These are phyloP conservation scores for Saiga tatarica DNA, from an alignment of 2,113 vertebrate species.

Conservation along the genomic window DNA sequence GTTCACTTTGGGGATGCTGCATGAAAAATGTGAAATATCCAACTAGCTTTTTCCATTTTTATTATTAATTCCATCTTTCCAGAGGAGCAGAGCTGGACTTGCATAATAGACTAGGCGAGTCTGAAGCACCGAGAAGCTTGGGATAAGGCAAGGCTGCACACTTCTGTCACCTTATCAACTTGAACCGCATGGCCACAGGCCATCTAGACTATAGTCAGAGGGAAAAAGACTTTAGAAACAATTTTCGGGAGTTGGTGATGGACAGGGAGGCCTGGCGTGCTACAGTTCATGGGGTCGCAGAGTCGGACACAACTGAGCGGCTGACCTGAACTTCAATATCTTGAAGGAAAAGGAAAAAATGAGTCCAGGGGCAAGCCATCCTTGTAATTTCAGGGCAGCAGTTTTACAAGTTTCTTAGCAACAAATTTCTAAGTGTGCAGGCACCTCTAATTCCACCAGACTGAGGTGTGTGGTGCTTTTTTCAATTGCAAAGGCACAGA, in stretches of 20 bases:
- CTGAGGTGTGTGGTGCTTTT: conserved; percentile 7
- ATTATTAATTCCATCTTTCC: conserved; percentile 59
- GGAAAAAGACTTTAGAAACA: neutral
- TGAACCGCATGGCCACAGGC: neutral
- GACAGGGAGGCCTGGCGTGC: too few species aligned
- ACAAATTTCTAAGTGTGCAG: conserved; percentile 32
- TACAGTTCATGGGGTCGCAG: too few species aligned
- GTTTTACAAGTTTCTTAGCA: neutral
- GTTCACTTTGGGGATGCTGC: neutral
- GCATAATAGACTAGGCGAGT: conserved; percentile 15
- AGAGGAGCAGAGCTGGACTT: conserved; percentile 34
- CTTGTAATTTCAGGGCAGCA: neutral
- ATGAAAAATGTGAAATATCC: neutral
- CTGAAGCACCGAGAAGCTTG: neutral
- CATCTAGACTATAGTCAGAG: neutral
- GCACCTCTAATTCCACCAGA: conserved; percentile 36
- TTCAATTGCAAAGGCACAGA: conserved; percentile 43
- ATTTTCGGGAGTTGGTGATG: neutral
- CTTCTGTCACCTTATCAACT: neutral
- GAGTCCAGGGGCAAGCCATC: neutral
- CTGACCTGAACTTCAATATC: neutral
- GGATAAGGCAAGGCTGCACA: conserved; percentile 33
- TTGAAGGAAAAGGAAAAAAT: neutral
- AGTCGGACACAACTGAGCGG: too few species aligned
- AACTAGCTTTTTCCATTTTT: conserved; percentile 71